These are phyloP conservation scores for Nestor notabilis DNA, from an alignment of 2,113 vertebrate genomes.

Conservation along the genomic window DNA sequence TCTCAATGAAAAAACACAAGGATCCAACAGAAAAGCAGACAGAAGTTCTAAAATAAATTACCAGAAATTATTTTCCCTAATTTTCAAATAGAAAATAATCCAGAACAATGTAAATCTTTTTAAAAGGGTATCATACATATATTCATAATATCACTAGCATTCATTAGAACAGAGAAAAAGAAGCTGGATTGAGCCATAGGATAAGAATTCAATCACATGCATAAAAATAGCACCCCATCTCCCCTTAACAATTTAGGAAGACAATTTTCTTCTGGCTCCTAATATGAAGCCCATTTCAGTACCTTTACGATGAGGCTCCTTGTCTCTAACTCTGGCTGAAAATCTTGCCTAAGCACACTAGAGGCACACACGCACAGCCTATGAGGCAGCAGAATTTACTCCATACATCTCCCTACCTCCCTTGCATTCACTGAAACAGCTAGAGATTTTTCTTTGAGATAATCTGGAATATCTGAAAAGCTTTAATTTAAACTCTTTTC, in stretches of 20 bases:
- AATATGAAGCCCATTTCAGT: background rate
- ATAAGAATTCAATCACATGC: background rate
- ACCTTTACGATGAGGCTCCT: background rate
- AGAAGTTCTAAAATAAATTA: background rate
- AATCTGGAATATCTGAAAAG: background rate
- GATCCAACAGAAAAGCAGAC: background rate
- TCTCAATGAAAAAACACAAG: background rate
- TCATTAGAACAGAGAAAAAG: background rate
- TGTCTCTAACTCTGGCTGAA: background rate
- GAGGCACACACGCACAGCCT: background rate
- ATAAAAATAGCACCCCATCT: background rate
- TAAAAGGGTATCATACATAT: background rate
- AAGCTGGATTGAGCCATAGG: background rate
- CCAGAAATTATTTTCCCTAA: background rate
- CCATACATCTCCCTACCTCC: background rate
- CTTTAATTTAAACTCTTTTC: background rate
- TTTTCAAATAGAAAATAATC: background rate
- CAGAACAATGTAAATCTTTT: background rate
- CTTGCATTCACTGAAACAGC: background rate
- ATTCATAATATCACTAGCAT: background rate
- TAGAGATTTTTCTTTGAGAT: background rate
- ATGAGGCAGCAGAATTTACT: background rate
- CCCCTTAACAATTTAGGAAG: background rate
- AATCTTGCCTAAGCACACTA: background rate
- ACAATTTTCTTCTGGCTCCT: background rate